Evolutionary conservation across 2,797 vertebrate genomes (phyloP), one percentile per base, ranked within the genome.

Genomic region (Tamandua tetradactyla): DNA sequence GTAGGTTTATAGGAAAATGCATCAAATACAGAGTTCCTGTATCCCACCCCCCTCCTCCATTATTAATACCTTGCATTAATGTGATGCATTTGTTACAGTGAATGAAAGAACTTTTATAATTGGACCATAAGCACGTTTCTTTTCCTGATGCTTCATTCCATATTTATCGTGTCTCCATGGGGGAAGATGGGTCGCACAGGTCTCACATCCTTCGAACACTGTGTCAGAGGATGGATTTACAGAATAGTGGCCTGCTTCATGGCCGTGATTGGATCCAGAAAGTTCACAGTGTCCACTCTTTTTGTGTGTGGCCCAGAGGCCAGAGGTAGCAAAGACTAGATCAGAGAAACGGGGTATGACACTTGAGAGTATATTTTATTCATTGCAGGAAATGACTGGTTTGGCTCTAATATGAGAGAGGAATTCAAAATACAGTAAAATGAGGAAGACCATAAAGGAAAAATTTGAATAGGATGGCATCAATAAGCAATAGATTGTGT

Each of bases 161-260:
- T 47, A n/a, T 14, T 42, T n/a, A 32, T 23, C 32, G 8, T 37
- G 18, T 32, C 32, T 68, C 11, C 25, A 37, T 2, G 0, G 37
- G 11, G 0, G 3, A 49, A n/a, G 68, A 55, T 22, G 0, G 0
- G 66, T 35, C 27, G 84, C n/a, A 4, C 0, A 0, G n/a, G n/a
- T n/a, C n/a, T n/a, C n/a, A n/a, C n/a, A n/a, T n/a, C n/a, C n/a
- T n/a, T n/a, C n/a, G n/a, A 3, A 1, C 47, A 30, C 62, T 7
- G 61, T 55, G 35, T 44, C 27, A 44, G 89, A 15, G 83, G 83
- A 64, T 42, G 72, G 64, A 62, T 87, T 35, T 10, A 40, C 40
- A 82, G 90, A 93, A 69, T 35, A 52, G 94, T 78, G 64, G 57
- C 23, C 0, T 66, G n/a, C 49, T 79, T 66, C 9, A 25, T 84